Evolutionary conservation across 2,888 invertebrate genomes (phyloP).

Genomic region (Drosophila recens): DNA sequence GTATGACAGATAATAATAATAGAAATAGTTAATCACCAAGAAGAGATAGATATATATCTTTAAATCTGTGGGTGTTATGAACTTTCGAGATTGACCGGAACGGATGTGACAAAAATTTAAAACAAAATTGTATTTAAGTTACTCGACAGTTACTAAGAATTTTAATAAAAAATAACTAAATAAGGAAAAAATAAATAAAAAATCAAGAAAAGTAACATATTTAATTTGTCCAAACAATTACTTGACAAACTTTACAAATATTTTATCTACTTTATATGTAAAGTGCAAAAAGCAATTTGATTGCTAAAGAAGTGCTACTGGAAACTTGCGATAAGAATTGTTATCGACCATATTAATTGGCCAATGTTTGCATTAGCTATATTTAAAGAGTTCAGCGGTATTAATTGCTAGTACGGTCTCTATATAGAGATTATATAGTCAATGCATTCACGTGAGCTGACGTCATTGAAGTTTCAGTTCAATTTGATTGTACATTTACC

Average conservation of each 20-base stretch:
- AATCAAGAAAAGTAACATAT: neutral
- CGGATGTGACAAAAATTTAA: too few relatives aligned
- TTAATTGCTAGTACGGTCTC: slow-evolving; percentile 7
- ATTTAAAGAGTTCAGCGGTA: slow-evolving; percentile 13
- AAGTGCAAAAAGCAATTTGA: neutral
- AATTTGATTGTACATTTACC: neutral
- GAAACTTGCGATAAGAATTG: slow-evolving; percentile 51
- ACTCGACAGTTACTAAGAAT: too few relatives aligned
- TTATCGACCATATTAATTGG: slow-evolving; percentile 43
- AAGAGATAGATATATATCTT: too few relatives aligned
- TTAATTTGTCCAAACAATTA: neutral
- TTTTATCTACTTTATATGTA: neutral
- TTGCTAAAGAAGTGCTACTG: slow-evolving; percentile 32
- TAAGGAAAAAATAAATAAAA: too few relatives aligned
- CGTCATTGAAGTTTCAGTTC: neutral
- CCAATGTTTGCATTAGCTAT: slow-evolving; percentile 1
- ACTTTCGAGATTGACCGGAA: too few relatives aligned
- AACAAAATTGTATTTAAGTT: too few relatives aligned
- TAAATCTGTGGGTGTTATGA: too few relatives aligned
- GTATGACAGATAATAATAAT: too few relatives aligned
- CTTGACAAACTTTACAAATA: neutral
- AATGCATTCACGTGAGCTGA: neutral
- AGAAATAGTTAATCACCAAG: too few relatives aligned
- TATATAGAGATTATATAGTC: slow-evolving; percentile 1
- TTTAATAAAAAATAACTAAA: too few relatives aligned